Evolutionary conservation across 2,113 vertebrate species (phyloP), one percentile per base, ranked within the genome.

Genomic region (Platichthys stellatus): DNA sequence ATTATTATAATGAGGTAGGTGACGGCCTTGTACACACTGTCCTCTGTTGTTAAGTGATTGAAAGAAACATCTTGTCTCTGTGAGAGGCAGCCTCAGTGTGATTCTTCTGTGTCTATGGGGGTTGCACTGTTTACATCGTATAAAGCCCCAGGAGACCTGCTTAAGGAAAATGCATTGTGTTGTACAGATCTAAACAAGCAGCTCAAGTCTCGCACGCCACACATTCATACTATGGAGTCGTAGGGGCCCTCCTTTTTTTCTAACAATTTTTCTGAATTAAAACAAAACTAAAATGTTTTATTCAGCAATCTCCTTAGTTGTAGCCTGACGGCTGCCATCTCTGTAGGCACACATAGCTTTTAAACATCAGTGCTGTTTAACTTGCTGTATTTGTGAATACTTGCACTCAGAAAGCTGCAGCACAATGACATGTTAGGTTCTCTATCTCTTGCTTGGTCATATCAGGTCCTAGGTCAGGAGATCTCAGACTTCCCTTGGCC

Each of bases 1-100:
- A 97, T 90, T 99, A 98, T 92, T 99, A 99, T 82, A 96, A 94
- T 69, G 98, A 99, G 96, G 98, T 99, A 96, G 23, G 86, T 15
- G n/a, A 7, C 28, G 10, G 9, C 20, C 14, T 3, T 62, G 10
- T 24, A 13, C n/a, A 26, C 38, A 49, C 6, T 15, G 4, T 40
- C 5, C 15, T 47, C 21, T 47, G 40, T 58, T 64, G 21, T 49
- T 20, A 20, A n/a, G 31, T 53, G 20, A 20, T 74, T 20, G 4
- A 28, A 38, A 13, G 4, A 70, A 45, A 10, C 11, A 10, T 17
- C 2, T 26, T 8, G 53, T 3, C 51, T 13, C 9, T 24, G 5
- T 21, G 4, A 58, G 21, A 49, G 20, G 23, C 12, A 1, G 24
- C 40, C 64, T 64, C 17, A n/a, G 26, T 61, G 26, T 66, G 26